Base-by-base conservation (phyloP, 2,113 vertebrate genomes). In the Noturus placidus region DNA sequence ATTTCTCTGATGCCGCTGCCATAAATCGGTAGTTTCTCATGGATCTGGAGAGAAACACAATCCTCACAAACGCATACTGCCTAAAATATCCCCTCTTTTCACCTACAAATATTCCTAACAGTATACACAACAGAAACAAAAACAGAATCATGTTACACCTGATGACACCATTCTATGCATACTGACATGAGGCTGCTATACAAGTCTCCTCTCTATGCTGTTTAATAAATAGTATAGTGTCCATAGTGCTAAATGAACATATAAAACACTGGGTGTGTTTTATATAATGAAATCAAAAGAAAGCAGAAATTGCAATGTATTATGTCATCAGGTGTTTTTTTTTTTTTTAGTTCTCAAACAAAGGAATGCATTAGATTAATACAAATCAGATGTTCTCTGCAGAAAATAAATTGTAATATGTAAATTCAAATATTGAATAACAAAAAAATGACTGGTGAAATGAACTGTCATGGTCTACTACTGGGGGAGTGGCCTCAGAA, bases 1-100 rank as follows among this genome's bases (percentile, higher is more conserved):
- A 94, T 93, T 77, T 95, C 93, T 27, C 90, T 90, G 88, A 96
- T 94, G 38, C 92, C 90, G 0, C 79, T 72, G 1, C 88, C 35
- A 56, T 94, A 95, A 2, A 90, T 50, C 0, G 90, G 91, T 11
- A 96, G 82, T 82, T 93, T 91, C 56, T 95, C 90, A 25, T 91
- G 92, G 52, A 95, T 92, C 96, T 96, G 90, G 22, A 87, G 38
- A 86, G 27, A 80, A 84, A 63, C 8, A 65, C 14, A 46, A 17
- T 59, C 22, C 9, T 52, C 65, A 90, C 35, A 86, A 5, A 79
- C n/a, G 78, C 11, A 89, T 27, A 85, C 35, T 22, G 19, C 27
- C 7, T 15, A 46, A 25, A 46, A 81, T 65, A 82, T 22, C 15
- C 15, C 4, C 0, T 9, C 35, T 72, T 11, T 72, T 11, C 70